Evolutionary conservation across 2,888 invertebrate genomes (phyloP), one percentile per base, ranked within the genome.

Genomic region (Volucella inflata): DNA sequence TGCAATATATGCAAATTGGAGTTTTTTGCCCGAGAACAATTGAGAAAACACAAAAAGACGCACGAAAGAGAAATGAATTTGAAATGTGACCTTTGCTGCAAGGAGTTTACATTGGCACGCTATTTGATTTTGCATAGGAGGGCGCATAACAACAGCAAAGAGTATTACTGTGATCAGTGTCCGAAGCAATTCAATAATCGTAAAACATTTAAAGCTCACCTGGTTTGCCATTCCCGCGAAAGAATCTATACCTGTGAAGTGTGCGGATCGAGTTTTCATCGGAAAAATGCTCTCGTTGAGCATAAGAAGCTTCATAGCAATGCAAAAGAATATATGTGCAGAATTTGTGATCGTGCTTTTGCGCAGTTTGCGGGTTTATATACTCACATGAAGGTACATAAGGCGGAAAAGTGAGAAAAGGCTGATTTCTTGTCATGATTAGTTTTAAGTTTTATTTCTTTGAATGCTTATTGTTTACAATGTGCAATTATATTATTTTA

Each of bases 281-380:
- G 82, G 16, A 83, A 83, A 16, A 83, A 83, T 53, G 72, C 82
- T 38, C 72, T 83, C 1, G 55, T 14, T 8, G 82, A 83, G 21
- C 82, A 83, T 67, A 67, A 57, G 3, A 83, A 78, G 46, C 38
- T 83, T 11, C 82, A 83, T 42, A 68, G 21, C 10, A 16, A 2
- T 50, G 62, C 67, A 21, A 83, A 83, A 46, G 60, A 83, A 16
- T 83, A 83, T 50, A 8, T 11, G 2, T 83, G 82, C 16, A 42
- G 10, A 2, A 9, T 68, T 21, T 83, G 82, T 46, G 48, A 64
- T 44, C 72, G 78, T 0, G 62, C 51, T 11, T 83, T 83, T 72
- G 67, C 72, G 0, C 82, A 83, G 44, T 83, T 78, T 62, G 82
- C 82, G 11, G 82, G 82, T 42, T 67, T 83, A 40, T 83, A 83